A percentile compares a stretch with the other conserved stretches of the same genome.
Evolutionary conservation across 2,797 vertebrate genomes (phyloP).

Genomic region (Garrulus glandarius): DNA sequence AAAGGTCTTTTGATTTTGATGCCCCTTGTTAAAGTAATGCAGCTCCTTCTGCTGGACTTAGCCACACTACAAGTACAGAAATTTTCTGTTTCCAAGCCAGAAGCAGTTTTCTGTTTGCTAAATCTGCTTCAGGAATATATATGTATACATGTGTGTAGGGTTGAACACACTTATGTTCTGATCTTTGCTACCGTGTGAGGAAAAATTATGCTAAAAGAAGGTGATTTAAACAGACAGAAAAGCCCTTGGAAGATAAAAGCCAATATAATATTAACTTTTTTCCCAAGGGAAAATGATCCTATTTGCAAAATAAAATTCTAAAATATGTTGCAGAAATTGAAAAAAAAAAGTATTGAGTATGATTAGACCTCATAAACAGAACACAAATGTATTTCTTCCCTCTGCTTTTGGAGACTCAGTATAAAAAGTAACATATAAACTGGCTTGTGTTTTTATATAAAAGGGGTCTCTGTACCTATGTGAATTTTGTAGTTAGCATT

Average conservation of each 20-base stretch:
- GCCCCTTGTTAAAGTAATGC: background rate
- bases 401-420: background rate
- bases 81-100: background rate
- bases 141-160: background rate
- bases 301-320: background rate
- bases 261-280: background rate
- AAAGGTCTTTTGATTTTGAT: background rate
- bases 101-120: background rate
- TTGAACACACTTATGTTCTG: background rate
- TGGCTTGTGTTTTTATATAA: background rate
- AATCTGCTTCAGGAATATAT: background rate
- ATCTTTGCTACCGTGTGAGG: background rate
- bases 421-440: background rate
- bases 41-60: background rate
- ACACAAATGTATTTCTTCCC: background rate
- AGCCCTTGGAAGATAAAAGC: background rate
- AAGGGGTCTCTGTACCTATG: background rate
- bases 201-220: background rate
- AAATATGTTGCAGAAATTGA: background rate
- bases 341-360: background rate
- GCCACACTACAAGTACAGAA: background rate
- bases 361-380: background rate
- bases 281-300: background rate
- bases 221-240: background rate
- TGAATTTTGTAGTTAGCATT: conserved; percentile 1